Evolutionary conservation across 2,888 invertebrate genomes (phyloP).

Genomic region (Theodoxus fluviatilis): DNA sequence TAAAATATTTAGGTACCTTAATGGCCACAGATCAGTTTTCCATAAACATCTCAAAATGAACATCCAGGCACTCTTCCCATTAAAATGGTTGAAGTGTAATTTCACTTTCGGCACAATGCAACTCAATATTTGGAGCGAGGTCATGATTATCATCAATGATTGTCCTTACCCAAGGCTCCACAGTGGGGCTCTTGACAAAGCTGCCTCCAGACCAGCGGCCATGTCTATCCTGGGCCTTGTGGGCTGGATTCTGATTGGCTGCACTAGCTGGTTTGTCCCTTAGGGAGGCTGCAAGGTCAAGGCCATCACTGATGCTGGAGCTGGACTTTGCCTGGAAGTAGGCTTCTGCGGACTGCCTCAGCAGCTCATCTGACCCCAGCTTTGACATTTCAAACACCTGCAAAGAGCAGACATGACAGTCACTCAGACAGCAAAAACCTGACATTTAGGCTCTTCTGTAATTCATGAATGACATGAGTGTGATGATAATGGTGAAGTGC

Average conservation of each 20-base stretch:
- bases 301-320: slow-evolving; percentile 28
- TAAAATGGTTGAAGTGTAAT: too few relatives aligned
- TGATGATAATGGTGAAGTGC: too few relatives aligned
- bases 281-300: slow-evolving; percentile 31
- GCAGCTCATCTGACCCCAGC: slow-evolving; percentile 84
- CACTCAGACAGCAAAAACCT: too few relatives aligned
- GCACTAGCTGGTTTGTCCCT: slow-evolving; percentile 26
- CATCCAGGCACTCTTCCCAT: too few relatives aligned
- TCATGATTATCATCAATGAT: too few relatives aligned
- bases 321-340: slow-evolving; percentile 70
- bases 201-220: slow-evolving; percentile 58
- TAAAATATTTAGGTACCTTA: too few relatives aligned
- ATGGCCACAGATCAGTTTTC: too few relatives aligned
- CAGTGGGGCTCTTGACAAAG: slow-evolving; percentile 58
- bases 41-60: too few relatives aligned
- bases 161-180: slow-evolving; percentile 74
- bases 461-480: too few relatives aligned
- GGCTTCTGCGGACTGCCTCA: slow-evolving; percentile 84
- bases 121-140: too few relatives aligned
- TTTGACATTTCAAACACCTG: slow-evolving; percentile 79
- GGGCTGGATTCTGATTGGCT: background rate
- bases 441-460: too few relatives aligned
- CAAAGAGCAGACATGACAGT: slow-evolving; percentile 29
- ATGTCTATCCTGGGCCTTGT: slow-evolving; percentile 24
- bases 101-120: too few relatives aligned